Percentiles rank a stretch among this genome's conserved stretches.
These are phyloP conservation scores for Epinephelus awoara DNA, from an alignment of 2,797 vertebrate genomes.

Conservation along the genomic window DNA sequence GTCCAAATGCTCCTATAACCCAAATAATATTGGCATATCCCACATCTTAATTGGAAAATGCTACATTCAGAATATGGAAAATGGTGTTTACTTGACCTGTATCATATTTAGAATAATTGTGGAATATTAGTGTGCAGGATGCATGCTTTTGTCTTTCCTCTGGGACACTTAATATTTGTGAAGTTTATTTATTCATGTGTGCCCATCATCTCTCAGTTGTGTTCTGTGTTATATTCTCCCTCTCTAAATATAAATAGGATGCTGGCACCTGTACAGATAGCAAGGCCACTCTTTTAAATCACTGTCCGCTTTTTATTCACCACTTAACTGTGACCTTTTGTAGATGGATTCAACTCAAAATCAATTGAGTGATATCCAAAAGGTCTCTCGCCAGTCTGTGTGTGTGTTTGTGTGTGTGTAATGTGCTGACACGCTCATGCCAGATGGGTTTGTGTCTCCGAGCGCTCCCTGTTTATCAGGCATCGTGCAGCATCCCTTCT, in stretches of 20 bases:
- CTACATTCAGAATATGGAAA: too few relatives aligned
- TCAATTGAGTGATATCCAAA: slow-evolving; percentile 49
- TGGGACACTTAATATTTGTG: neutral
- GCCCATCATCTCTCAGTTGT: neutral
- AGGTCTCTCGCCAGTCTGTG: slow-evolving; percentile 33
- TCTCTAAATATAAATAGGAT: slow-evolving; percentile 20
- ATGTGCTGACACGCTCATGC: neutral
- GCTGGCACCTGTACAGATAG: slow-evolving; percentile 6
- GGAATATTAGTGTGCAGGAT: too few relatives aligned
- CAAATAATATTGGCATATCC: too few relatives aligned
- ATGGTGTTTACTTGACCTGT: too few relatives aligned
- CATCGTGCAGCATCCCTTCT: slow-evolving; percentile 24
- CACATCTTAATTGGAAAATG: too few relatives aligned
- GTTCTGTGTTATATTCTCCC: neutral
- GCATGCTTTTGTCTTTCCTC: neutral
- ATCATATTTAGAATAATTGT: too few relatives aligned
- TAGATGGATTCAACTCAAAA: slow-evolving; percentile 48
- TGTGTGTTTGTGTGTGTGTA: slow-evolving; percentile 18
- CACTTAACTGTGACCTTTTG: slow-evolving; percentile 64
- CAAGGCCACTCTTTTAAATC: slow-evolving; percentile 43
- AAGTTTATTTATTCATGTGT: slow-evolving; percentile 14
- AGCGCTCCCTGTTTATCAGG: slow-evolving; percentile 45
- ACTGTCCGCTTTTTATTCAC: slow-evolving; percentile 46
- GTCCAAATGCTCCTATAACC: too few relatives aligned
- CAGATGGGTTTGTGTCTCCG: slow-evolving; percentile 36